Conservation (phyloP, 2,113 vertebrate genomes). For the Otolemur garnettii region DNA sequence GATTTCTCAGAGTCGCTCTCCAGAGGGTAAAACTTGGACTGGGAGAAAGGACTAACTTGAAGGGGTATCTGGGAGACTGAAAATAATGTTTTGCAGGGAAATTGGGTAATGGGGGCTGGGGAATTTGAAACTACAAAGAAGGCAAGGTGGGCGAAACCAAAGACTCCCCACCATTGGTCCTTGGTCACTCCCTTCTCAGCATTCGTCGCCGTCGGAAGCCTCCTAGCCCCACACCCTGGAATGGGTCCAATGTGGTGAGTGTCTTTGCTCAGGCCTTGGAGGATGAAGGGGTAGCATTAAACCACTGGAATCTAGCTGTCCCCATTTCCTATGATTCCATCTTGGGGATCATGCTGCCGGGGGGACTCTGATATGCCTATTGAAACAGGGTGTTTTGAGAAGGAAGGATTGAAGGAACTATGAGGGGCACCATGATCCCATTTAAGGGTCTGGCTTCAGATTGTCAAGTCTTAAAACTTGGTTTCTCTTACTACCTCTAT, state of each 20-base stretch:
- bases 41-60: background rate
- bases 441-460: background rate
- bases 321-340: background rate
- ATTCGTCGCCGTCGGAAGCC: constrained; percentile 22
- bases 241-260: constrained; percentile 62
- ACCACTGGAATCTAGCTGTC: background rate
- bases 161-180: background rate
- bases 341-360: background rate
- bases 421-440: background rate
- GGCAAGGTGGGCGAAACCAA: background rate
- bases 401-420: background rate
- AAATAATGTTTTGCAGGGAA: constrained; percentile 3
- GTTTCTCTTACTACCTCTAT: background rate
- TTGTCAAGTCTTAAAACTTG: background rate
- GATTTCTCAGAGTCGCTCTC: constrained; percentile 87
- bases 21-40: constrained; percentile 86
- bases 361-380: constrained; percentile 3
- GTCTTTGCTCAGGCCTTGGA: background rate
- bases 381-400: background rate
- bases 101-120: background rate
- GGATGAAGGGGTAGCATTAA: background rate
- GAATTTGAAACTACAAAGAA: background rate
- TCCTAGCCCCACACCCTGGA: constrained; percentile 65
- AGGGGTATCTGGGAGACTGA: background rate
- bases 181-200: background rate